A percentile compares a stretch with the other conserved stretches of the same genome.
phyloP scores from a whole-genome alignment of 35 echinoderm and acorn worm species.

The Ophiothrix spiculata region DNA sequence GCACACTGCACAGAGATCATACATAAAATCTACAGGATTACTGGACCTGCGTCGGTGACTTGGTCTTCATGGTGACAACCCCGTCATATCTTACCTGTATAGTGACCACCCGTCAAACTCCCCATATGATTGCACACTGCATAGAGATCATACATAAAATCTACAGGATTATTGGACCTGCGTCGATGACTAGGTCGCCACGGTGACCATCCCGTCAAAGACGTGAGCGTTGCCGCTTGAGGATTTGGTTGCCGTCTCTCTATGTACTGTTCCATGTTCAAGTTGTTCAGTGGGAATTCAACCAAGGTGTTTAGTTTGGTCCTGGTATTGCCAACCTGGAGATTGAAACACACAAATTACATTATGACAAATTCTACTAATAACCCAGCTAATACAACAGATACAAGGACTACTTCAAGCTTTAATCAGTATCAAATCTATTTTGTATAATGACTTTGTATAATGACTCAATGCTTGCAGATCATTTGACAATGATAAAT shows the following conservation, averaged over 20 bases:
- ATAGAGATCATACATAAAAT: slow-evolving; percentile 84
- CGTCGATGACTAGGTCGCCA: slow-evolving; percentile 57
- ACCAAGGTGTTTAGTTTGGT: slow-evolving; percentile 81
- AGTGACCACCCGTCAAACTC: slow-evolving; percentile 85
- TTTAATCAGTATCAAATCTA: too few species aligned
- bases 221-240: slow-evolving; percentile 41
- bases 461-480: too few species aligned
- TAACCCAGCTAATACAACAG: too few species aligned
- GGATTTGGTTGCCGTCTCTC: slow-evolving; percentile 61
- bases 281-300: slow-evolving; percentile 66
- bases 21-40: slow-evolving; percentile 47
- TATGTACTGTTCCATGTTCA: slow-evolving; percentile 78
- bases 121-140: slow-evolving; percentile 96
- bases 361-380: too few species aligned
- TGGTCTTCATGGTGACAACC: slow-evolving; percentile 86
- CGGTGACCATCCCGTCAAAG: slow-evolving; percentile 89
- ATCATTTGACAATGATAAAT: too few species aligned
- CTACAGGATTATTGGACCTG: slow-evolving; percentile 22
- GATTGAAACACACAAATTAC: slow-evolving; percentile 19
- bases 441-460: too few species aligned
- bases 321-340: slow-evolving; percentile 58
- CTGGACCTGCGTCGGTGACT: slow-evolving; percentile 31
- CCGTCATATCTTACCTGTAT: slow-evolving; percentile 75
- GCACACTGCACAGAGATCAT: slow-evolving; percentile 90
- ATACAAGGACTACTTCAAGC: too few species aligned